A percentile compares a stretch with the other conserved stretches of the same genome.
These are phyloP conservation scores for Aurelia aurita complex sp. Pacific DNA, from an alignment of 30 jellyfish, hydroid and myxozoan species.

Conservation along the genomic window DNA sequence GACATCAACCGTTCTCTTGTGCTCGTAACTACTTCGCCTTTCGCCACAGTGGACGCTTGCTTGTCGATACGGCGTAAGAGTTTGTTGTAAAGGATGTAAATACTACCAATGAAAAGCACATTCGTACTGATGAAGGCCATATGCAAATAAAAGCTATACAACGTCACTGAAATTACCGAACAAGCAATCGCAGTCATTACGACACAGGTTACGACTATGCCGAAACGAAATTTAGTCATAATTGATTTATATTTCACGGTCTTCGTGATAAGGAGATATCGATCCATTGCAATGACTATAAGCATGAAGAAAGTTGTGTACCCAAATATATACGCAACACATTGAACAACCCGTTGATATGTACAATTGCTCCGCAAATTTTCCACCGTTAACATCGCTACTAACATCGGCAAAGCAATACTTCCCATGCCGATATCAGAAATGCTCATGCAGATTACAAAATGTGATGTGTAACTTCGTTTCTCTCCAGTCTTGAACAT, in stretches of 20 bases:
- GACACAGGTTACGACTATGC: constrained; percentile 10
- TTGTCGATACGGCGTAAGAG: constrained; percentile 46
- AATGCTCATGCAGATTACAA: constrained; percentile 48
- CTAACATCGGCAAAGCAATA: constrained; percentile 39
- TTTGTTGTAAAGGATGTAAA: constrained; percentile 44
- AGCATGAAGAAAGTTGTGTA: constrained; percentile 59
- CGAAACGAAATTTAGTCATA: constrained; percentile 53
- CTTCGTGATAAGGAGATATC: constrained; percentile 52
- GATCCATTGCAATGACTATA: constrained; percentile 56
- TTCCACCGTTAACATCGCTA: constrained; percentile 32
- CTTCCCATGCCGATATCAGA: constrained; percentile 67
- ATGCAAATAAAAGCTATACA: constrained; percentile 39
- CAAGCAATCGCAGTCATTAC: constrained; percentile 15
- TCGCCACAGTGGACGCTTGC: constrained; percentile 31
- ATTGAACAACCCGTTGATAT: constrained; percentile 42
- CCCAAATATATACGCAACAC: constrained; percentile 45
- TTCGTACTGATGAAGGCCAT: constrained; percentile 25
- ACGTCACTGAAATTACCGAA: constrained; percentile 18
- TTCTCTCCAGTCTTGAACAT: constrained; percentile 54
- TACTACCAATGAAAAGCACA: constrained; percentile 31
- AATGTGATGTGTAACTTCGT: constrained; percentile 41
- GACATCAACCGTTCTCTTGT: not conserved
- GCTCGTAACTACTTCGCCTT: not conserved
- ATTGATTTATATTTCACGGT: constrained; percentile 21
- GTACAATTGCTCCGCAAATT: constrained; percentile 31